A percentile compares a stretch with the other conserved stretches of the same genome.
phyloP scores from a whole-genome alignment of 2,113 vertebrate species.

The Siniperca knerii region DNA sequence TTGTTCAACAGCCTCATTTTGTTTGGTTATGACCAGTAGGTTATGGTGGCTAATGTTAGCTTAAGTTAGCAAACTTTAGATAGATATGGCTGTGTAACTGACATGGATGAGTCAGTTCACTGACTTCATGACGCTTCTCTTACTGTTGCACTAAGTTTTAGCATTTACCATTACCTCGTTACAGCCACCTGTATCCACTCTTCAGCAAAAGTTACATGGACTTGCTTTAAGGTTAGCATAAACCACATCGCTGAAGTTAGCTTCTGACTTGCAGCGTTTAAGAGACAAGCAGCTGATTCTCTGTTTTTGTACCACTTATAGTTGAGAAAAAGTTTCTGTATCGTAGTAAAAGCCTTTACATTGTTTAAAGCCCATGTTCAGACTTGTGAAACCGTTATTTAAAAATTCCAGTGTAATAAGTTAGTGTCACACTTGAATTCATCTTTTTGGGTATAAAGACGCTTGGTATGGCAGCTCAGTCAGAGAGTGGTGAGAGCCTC shows the following conservation, averaged over 20 bases:
- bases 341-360: not conserved
- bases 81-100: not conserved
- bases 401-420: not conserved
- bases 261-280: not conserved
- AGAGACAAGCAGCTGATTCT: not conserved
- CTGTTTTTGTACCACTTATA: not conserved
- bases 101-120: not conserved
- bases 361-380: not conserved
- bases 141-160: not conserved
- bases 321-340: no score
- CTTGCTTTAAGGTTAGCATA: not conserved
- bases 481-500: slow-evolving; percentile 25
- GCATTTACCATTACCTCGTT: not conserved
- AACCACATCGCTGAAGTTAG: not conserved
- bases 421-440: slow-evolving; percentile 7
- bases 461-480: slow-evolving; percentile 5
- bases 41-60: not conserved
- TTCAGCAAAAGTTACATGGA: not conserved
- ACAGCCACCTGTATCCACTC: not conserved
- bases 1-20: not conserved
- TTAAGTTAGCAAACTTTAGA: not conserved
- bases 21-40: not conserved
- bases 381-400: not conserved
- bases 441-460: slow-evolving; percentile 8
- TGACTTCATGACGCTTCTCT: not conserved